Evolutionary conservation across 2,113 vertebrate genomes (phyloP), one percentile per base, ranked within the genome.

Genomic region (Cebus imitator): DNA sequence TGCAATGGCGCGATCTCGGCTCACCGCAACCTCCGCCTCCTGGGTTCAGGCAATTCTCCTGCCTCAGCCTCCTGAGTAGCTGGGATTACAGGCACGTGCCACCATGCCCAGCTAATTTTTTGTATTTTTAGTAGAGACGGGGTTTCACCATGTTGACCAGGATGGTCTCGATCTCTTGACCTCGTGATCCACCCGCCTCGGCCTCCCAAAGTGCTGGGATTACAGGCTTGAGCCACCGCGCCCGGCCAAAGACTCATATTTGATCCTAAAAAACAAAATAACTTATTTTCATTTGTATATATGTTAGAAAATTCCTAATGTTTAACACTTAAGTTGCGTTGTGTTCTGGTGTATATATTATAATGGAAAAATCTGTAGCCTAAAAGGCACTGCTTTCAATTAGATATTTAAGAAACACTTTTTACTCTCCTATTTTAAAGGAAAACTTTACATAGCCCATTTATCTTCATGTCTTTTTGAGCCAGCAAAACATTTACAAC

Each of bases 161-260:
- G n/a, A n/a, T n/a, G n/a, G n/a, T n/a, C n/a, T n/a, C n/a, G n/a
- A n/a, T n/a, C n/a, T n/a, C n/a, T n/a, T n/a, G n/a, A n/a, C n/a
- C n/a, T n/a, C n/a, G n/a, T n/a, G n/a, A n/a, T n/a, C n/a, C n/a
- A n/a, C n/a, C n/a, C n/a, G n/a, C n/a, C n/a, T n/a, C n/a, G n/a
- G n/a, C n/a, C n/a, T n/a, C n/a, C n/a, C n/a, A n/a, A n/a, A n/a
- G n/a, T n/a, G n/a, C n/a, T n/a, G n/a, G n/a, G n/a, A n/a, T n/a
- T n/a, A n/a, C n/a, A n/a, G n/a, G n/a, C n/a, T n/a, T n/a, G n/a
- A n/a, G n/a, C n/a, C n/a, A n/a, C n/a, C n/a, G n/a, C n/a, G n/a
- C n/a, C n/a, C n/a, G n/a, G n/a, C n/a, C 64, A 85, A 86, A 78
- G 43, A 83, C 87, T 95, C 87, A 87, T 92, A 86, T 93, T 95